A percentile compares a stretch with the other conserved stretches of the same genome.
These are phyloP conservation scores for Yponomeuta plumbellus DNA, from an alignment of 2,888 invertebrate species.

Conservation along the genomic window DNA sequence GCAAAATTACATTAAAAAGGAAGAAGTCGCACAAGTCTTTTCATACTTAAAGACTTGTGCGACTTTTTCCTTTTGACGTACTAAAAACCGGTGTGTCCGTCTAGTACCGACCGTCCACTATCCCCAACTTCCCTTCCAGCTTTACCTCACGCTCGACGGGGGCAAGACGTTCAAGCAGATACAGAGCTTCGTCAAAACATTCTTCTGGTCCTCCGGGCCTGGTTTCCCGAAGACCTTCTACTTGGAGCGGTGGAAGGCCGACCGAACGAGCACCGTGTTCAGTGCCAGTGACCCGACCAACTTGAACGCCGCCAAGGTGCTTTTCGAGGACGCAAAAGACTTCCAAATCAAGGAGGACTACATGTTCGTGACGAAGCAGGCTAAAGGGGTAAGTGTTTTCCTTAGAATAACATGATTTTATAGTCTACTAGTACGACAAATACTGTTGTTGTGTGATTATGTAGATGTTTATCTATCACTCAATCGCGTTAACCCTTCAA, in stretches of 20 bases:
- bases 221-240: constrained; percentile 74
- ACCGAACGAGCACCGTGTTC: constrained; percentile 80
- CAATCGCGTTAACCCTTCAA: too few species aligned
- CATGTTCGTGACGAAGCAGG: constrained; percentile 87
- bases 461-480: too few species aligned
- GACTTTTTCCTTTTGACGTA: too few species aligned
- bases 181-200: constrained; percentile 85
- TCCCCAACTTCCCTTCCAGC: constrained; percentile 51
- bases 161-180: constrained; percentile 83
- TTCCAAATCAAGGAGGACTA: constrained; percentile 90
- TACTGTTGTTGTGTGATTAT: too few species aligned
- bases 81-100: too few species aligned
- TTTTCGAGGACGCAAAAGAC: constrained; percentile 84
- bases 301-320: constrained; percentile 65
- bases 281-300: constrained; percentile 77
- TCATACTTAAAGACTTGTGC: too few species aligned
- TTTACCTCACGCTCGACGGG: constrained; percentile 86
- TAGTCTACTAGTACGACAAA: too few species aligned
- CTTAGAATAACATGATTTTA: too few species aligned
- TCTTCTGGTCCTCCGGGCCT: constrained; percentile 81
- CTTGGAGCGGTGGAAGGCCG: constrained; percentile 81
- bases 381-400: constrained; percentile 74
- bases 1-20: too few species aligned
- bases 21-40: too few species aligned
- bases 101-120: too few species aligned